Evolutionary conservation across 2,797 vertebrate species (phyloP).

Genomic region (Tolypeutes matacus): DNA sequence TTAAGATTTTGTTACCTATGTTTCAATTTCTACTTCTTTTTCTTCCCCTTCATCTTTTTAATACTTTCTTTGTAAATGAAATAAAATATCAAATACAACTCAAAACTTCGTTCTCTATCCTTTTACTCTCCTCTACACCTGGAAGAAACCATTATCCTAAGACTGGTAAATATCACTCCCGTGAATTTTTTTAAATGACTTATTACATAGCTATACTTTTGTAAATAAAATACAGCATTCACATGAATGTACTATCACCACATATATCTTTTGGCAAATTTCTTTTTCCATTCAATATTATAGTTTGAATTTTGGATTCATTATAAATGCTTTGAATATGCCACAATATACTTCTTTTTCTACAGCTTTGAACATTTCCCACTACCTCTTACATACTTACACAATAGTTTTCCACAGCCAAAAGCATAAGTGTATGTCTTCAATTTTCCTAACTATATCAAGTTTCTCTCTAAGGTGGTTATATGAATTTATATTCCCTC

Average conservation of each 20-base stretch:
- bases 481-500: neutral
- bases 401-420: neutral
- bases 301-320: neutral
- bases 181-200: neutral
- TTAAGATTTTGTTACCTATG: neutral
- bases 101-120: neutral
- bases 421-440: neutral
- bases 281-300: neutral
- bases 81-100: neutral
- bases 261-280: neutral
- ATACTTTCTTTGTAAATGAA: neutral
- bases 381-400: neutral
- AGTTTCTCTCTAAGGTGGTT: neutral
- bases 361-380: neutral
- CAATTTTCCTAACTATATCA: neutral
- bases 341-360: neutral
- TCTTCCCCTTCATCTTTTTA: neutral
- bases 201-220: neutral
- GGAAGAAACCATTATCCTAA: neutral
- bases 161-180: neutral
- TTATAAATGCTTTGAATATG: neutral
- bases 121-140: neutral
- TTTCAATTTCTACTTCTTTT: neutral
- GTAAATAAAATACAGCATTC: neutral
- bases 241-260: neutral